Evolutionary conservation across 1,140 invertebrate species (phyloP).

Genomic region (Hycleus phaleratus): DNA sequence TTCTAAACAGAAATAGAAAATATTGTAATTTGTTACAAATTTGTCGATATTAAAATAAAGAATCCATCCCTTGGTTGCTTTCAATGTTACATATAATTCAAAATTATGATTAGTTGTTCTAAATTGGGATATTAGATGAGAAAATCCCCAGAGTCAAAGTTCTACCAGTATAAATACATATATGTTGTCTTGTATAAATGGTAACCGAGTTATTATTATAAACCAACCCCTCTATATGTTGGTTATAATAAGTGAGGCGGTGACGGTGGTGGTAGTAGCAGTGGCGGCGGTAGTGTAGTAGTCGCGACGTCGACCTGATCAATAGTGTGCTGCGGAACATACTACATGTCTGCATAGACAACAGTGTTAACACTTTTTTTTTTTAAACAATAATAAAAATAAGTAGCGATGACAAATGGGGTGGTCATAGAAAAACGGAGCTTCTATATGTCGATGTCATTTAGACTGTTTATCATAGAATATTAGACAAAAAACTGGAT

Average conservation of each 20-base stretch:
- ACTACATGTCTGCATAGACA: constrained; percentile 19
- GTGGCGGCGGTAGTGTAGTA: background rate
- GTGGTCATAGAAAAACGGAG: background rate
- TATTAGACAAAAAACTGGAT: background rate
- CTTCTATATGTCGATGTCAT: background rate
- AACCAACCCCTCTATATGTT: background rate
- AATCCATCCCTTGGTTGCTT: too few species aligned
- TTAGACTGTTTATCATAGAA: background rate
- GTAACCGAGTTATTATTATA: too few species aligned
- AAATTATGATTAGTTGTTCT: too few species aligned
- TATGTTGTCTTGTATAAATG: too few species aligned
- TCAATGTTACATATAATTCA: too few species aligned
- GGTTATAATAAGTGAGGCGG: background rate
- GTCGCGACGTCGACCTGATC: constrained; percentile 14
- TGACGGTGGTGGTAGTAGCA: background rate
- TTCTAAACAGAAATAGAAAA: too few species aligned
- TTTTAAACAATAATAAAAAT: too few species aligned
- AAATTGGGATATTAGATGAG: too few species aligned
- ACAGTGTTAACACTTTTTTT: constrained; percentile 11
- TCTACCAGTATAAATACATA: too few species aligned
- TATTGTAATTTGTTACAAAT: too few species aligned
- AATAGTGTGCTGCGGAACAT: constrained; percentile 18
- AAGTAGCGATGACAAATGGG: constrained; percentile 2
- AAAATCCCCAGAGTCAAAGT: too few species aligned
- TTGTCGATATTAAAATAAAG: too few species aligned